Base-by-base conservation (phyloP, 2,113 vertebrate genomes). In the Shinisaurus crocodilurus region DNA sequence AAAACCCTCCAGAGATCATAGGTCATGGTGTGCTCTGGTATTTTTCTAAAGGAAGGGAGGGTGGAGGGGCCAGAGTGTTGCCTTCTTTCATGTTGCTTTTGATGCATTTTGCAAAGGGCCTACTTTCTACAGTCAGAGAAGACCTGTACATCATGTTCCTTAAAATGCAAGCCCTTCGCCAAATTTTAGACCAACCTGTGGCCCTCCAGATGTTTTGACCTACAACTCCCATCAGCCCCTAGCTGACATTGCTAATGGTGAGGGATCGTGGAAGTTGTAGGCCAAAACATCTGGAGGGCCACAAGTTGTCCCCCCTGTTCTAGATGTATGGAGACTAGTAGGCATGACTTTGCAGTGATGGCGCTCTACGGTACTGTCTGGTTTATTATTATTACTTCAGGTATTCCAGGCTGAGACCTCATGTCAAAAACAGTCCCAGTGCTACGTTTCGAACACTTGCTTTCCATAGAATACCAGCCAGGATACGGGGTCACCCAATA, bases 31-130 rank as follows among this genome's bases (percentile, higher is more conserved):
- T 72, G 45, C 15, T 83, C 25, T 67, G 18, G 80, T 92, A 43
- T 12, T 7, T 90, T 93, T 63, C 3, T 89, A 76, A 82, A 43
- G 37, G 91, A 89, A 92, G 76, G 25, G 74, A 57, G 70, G 93
- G 79, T 23, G 25, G 88, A 87, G 82, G 89, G 2, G 1, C 13
- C 37, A 34, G 1, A 69, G 1, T 5, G 1, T 32, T 70, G n/a
- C 32, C 34, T 50, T 37, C 23, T 12, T 37, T 3, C 65, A 72
- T n/a, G 43, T 29, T 60, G 70, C 3, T 40, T 87, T 75, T 29
- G 25, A 86, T 87, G 50, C 25, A 57, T 76, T n/a, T 27, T n/a
- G 27, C 48, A 40, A 57, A 74, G 1, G 37, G 70, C 48, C 23
- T 37, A n/a, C n/a, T 86, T 75, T 86, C n/a, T 18, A 72, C 2